These are phyloP conservation scores for Parazoanthus darwini DNA, from an alignment of 92 coral and sea anemone species.

Conservation along the genomic window DNA sequence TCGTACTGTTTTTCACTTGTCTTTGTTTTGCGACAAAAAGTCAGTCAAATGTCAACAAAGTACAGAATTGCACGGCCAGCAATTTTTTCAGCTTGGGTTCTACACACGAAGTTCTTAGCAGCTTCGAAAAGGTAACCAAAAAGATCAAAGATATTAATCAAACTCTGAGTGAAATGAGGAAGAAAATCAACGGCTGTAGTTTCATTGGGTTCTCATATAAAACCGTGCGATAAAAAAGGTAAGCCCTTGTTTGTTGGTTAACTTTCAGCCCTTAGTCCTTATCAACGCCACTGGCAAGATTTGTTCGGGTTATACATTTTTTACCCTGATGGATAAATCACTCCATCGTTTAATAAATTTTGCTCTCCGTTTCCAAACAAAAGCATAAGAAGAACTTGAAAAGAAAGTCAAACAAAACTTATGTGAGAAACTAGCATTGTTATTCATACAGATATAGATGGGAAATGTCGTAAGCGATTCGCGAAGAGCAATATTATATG, in stretches of 20 bases:
- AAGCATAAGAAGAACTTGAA: too few species aligned
- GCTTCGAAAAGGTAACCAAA: not conserved
- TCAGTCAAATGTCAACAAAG: not conserved
- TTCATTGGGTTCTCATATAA: not conserved
- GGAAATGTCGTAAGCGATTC: too few species aligned
- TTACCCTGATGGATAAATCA: too few species aligned
- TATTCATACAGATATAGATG: too few species aligned
- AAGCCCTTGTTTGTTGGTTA: not conserved
- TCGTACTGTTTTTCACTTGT: not conserved
- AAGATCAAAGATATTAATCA: constrained; percentile 5
- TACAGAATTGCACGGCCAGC: not conserved
- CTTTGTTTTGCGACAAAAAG: not conserved
- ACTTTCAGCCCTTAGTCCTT: too few species aligned
- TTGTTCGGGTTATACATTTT: too few species aligned
- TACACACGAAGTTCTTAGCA: constrained; percentile 3
- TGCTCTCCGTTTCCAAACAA: too few species aligned
- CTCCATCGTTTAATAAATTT: too few species aligned
- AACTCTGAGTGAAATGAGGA: constrained; percentile 18
- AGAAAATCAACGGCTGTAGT: constrained; percentile 16
- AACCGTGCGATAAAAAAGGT: constrained; percentile 12
- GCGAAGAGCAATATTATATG: too few species aligned
- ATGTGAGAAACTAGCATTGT: too few species aligned
- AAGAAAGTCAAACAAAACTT: too few species aligned
- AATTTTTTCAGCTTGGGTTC: constrained; percentile 19
- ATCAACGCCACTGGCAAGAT: too few species aligned